A percentile compares a stretch with the other conserved stretches of the same genome.
These are phyloP conservation scores for Porphyrio hochstetteri DNA, from an alignment of 2,113 vertebrate genomes.

Conservation along the genomic window DNA sequence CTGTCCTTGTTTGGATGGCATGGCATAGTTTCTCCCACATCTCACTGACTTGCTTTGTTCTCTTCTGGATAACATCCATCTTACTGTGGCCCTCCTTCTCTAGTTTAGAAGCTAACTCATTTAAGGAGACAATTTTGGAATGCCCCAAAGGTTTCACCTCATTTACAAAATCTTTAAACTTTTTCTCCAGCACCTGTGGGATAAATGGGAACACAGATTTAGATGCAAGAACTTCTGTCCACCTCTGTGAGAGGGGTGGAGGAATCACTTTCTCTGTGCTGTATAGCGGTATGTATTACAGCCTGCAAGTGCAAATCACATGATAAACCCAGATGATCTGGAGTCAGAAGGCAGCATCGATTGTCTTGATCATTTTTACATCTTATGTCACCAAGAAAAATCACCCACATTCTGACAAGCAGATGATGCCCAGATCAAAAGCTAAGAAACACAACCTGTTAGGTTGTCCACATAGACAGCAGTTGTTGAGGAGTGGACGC, in stretches of 20 bases:
- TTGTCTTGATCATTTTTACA: neutral
- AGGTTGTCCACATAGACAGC: neutral
- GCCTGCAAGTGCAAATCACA: neutral
- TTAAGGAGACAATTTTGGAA: slow-evolving; percentile 75
- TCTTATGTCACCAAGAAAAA: neutral
- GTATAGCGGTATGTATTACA: neutral
- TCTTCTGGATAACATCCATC: slow-evolving; percentile 69
- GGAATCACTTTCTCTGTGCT: neutral
- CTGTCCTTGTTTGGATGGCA: slow-evolving; percentile 71
- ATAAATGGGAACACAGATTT: neutral
- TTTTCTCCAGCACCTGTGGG: slow-evolving; percentile 83
- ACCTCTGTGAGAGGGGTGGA: neutral
- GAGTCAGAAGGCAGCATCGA: neutral
- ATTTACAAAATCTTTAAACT: slow-evolving; percentile 81
- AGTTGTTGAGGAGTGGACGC: neutral
- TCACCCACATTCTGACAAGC: neutral
- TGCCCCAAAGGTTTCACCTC: slow-evolving; percentile 81
- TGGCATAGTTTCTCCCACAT: slow-evolving; percentile 80
- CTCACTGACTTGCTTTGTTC: slow-evolving; percentile 63
- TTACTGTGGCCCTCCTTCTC: slow-evolving; percentile 47
- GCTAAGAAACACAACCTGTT: neutral
- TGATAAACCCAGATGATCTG: neutral
- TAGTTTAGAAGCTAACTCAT: slow-evolving; percentile 75
- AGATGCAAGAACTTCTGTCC: neutral
- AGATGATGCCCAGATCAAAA: neutral